A percentile compares a stretch with the other conserved stretches of the same genome.
Evolutionary conservation across 1,140 invertebrate genomes (phyloP).

Genomic region (Pseudobourletiella spinata): DNA sequence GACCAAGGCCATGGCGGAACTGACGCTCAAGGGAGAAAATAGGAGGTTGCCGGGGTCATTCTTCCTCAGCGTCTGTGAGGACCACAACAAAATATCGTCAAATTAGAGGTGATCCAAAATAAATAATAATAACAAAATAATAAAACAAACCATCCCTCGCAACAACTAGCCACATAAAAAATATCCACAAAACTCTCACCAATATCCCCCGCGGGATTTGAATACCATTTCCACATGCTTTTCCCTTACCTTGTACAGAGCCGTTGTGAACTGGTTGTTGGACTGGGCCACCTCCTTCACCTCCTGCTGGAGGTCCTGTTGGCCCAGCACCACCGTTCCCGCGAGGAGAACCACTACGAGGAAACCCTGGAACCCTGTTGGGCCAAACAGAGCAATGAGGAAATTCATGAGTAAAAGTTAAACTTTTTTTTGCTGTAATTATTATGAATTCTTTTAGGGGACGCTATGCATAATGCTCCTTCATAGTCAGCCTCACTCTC

Average conservation of each 20-base stretch:
- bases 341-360: not conserved
- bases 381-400: too few species aligned
- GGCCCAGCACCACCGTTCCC: too few species aligned
- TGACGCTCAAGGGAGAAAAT: constrained; percentile 22
- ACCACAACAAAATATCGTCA: not conserved
- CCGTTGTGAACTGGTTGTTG: constrained; percentile 13
- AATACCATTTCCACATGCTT: too few species aligned
- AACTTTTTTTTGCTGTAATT: too few species aligned
- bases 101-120: not conserved
- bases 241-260: constrained; percentile 11
- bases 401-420: too few species aligned
- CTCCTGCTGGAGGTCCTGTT: not conserved
- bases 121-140: not conserved
- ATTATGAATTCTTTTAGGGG: too few species aligned
- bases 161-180: too few species aligned
- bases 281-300: constrained; percentile 9
- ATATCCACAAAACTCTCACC: too few species aligned
- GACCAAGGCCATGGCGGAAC: constrained; percentile 16
- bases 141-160: too few species aligned
- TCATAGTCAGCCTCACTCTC: too few species aligned
- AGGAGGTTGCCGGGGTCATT: constrained; percentile 9
- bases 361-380: not conserved
- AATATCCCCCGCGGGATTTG: too few species aligned
- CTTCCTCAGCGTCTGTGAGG: constrained; percentile 2
- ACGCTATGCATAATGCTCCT: too few species aligned